Percentiles rank a stretch among this genome's conserved stretches.
These are phyloP conservation scores for Syngnathus scovelli DNA, from an alignment of 2,113 vertebrate species.

Conservation along the genomic window DNA sequence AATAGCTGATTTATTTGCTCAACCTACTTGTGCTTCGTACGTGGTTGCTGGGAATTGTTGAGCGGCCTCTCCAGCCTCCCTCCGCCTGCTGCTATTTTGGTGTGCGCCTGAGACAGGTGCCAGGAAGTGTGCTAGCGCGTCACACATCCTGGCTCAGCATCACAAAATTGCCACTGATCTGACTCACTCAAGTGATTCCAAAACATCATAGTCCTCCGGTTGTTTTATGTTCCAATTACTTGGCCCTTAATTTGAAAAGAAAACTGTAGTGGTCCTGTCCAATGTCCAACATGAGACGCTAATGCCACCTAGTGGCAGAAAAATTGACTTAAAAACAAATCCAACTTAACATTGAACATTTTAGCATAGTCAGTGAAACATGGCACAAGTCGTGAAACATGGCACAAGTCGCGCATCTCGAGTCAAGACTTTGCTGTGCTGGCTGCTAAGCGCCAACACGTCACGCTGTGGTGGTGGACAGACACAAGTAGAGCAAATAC, in stretches of 20 bases:
- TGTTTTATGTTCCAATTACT: no score
- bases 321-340: no score
- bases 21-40: slow-evolving; percentile 16
- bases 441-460: neutral
- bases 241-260: no score
- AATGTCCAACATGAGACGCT: no score
- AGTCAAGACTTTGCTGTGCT: neutral
- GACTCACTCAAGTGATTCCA: neutral
- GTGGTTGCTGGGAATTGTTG: slow-evolving; percentile 25
- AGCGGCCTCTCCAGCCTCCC: slow-evolving; percentile 17
- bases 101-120: slow-evolving; percentile 16
- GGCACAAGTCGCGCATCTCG: no score
- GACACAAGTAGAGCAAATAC: slow-evolving; percentile 2
- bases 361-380: neutral
- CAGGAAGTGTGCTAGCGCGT: slow-evolving; percentile 5
- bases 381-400: neutral
- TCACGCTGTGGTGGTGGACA: neutral
- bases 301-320: no score
- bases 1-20: slow-evolving; percentile 1
- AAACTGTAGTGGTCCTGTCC: no score
- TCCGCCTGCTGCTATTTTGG: slow-evolving; percentile 54
- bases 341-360: no score
- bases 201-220: neutral
- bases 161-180: slow-evolving; percentile 27
- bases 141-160: slow-evolving; percentile 33